Percentiles rank a stretch among this genome's conserved stretches.
phyloP scores from a whole-genome alignment of 2,888 invertebrate species.

The Tetanocera ferruginea region DNA sequence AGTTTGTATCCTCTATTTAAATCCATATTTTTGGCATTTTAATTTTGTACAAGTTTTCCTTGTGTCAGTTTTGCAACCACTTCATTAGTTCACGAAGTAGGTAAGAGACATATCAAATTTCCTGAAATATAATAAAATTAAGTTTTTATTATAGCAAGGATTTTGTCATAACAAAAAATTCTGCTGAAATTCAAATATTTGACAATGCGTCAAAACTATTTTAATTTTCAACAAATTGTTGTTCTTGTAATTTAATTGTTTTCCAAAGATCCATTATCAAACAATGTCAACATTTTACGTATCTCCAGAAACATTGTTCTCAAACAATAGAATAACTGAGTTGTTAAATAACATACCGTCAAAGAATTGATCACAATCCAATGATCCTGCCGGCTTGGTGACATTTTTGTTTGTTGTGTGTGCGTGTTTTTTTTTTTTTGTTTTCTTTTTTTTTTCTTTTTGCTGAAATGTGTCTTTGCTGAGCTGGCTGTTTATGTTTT shows the following conservation, averaged over 20 bases:
- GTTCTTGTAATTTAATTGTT: constrained; percentile 20
- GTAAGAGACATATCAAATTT: too few relatives aligned
- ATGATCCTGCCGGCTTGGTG: constrained; percentile 46
- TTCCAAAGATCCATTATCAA: background rate
- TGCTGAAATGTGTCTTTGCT: background rate
- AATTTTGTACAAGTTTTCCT: too few relatives aligned
- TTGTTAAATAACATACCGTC: constrained; percentile 68
- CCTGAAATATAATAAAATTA: too few relatives aligned
- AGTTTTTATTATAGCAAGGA: background rate
- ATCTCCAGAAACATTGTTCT: too few relatives aligned
- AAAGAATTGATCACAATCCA: constrained; percentile 32
- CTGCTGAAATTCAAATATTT: background rate
- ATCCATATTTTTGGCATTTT: too few relatives aligned
- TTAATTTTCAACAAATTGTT: too few relatives aligned
- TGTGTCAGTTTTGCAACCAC: too few relatives aligned
- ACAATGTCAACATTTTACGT: too few relatives aligned
- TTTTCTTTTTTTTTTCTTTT: background rate
- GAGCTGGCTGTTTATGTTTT: constrained; percentile 38
- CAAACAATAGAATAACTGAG: constrained; percentile 64
- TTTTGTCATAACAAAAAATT: background rate
- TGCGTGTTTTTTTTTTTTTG: background rate
- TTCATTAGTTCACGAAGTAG: too few relatives aligned
- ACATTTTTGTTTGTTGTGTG: background rate
- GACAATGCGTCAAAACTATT: too few relatives aligned
- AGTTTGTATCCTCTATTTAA: too few relatives aligned